Conservation (phyloP, 2,888 invertebrate genomes). For the Ypsolopha sequella region DNA sequence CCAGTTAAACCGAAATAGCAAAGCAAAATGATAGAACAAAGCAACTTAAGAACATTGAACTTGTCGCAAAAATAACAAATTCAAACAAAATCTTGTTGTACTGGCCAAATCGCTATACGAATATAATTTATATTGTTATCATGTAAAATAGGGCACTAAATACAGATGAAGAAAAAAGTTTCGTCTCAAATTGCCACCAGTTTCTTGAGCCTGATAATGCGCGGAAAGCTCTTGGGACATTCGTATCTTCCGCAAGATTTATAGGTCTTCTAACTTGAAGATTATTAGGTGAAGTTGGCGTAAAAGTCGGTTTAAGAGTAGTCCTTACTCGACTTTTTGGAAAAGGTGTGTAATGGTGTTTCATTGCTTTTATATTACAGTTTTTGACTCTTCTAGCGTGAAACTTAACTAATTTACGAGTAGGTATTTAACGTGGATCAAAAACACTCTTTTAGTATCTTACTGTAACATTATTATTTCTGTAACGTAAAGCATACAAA, state of each 20-base stretch:
- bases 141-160: not conserved
- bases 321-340: no score
- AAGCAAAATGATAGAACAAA: not conserved
- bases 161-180: not conserved
- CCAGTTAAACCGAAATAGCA: slow-evolving; percentile 6
- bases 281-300: not conserved
- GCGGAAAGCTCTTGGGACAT: not conserved
- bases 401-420: not conserved
- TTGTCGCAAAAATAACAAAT: not conserved
- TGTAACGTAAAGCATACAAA: no score
- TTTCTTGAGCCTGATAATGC: not conserved
- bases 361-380: no score
- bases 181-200: not conserved
- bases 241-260: not conserved
- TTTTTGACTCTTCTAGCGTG: not conserved
- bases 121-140: not conserved
- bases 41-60: slow-evolving; percentile 1
- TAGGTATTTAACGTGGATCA: no score
- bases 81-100: not conserved
- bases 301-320: no score
- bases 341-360: no score
- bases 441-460: no score
- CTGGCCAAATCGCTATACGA: not conserved
- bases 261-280: not conserved
- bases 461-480: no score